Evolutionary conservation across 2,113 vertebrate species (phyloP), one percentile per base, ranked within the genome.

Genomic region (Bujurquina vittata): DNA sequence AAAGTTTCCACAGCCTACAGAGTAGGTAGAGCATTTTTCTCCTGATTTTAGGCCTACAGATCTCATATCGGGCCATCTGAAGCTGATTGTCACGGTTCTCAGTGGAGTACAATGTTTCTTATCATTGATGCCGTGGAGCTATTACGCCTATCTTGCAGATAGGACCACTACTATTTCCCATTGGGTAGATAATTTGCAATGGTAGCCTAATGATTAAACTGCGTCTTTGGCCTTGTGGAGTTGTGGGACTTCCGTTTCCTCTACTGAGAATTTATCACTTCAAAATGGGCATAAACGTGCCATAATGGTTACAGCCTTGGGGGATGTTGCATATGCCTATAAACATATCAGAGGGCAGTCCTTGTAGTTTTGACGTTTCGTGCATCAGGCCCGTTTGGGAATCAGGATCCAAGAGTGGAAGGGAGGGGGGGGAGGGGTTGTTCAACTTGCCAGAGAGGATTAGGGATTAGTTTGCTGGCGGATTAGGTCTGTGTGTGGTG

Each of bases 391-490:
- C 84, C 62, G 76, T 83, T 84, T 82, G 76, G 83, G 88, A 92
- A 86, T 81, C 80, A 60, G 89, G 46, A 86, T 76, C 69, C 57
- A 61, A 63, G 33, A 67, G 80, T 57, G 57, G 52, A 78, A 23
- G 56, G 61, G 54, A 67, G 54, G 84, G 79, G 37, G 58, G 63
- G 20, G 69, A 35, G 82, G 81, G 76, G 59, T 49, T 80, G 88
- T 92, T 88, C 87, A 92, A 91, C 57, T 93, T 91, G 92, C 93
- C 86, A 92, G 90, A 91, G 88, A 90, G 94, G 95, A 95, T 96
- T 96, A 95, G 55, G 93, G 95, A 96, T 96, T 95, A 95, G 93
- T 94, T 94, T 95, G 88, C 92, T 90, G 92, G 85, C 69, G 94
- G 94, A 95, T 95, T 95, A 96, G 79, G 90, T 77, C 79, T 93